Base-by-base conservation (phyloP, 2,797 vertebrate species). In the Hemitrygon akajei region DNA sequence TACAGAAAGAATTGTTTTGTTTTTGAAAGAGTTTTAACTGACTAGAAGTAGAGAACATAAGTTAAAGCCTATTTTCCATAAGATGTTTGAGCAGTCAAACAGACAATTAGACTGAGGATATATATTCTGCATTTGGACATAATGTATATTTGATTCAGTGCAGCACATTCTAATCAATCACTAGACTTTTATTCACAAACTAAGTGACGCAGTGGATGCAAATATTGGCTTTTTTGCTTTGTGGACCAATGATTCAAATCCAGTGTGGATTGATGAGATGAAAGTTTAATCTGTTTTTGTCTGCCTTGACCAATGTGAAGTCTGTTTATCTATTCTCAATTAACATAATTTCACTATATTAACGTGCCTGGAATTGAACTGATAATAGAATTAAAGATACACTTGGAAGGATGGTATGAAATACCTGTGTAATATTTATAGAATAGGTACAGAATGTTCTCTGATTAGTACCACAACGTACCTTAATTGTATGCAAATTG, bases 151-250 rank as follows among this genome's bases (percentile, higher is more conserved):
- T 84, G 25, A 58, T 84, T 84, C 37, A 40, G 79, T 16, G 34
- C 34, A 40, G 34, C 79, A 40, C 79, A 80, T 80, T 80, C 40
- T 80, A 84, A 84, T 84, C 81, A 84, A 30, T 84, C 81, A 84
- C 27, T 30, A 60, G 56, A 14, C 3, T 84, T 84, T 84, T 16
- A 84, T 84, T 84, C 25, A 84, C 40, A 58, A 84, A 84, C 16
- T 66, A 66, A 40, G 7, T 92, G 20, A 22, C 27, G 37, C 4
- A 75, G 40, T 30, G 22, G 91, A 30, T 75, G 14, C 37, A 56
- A 47, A 75, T 40, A 27, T 73, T 92, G 66, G 11, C 37, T 69
- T 40, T 75, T 71, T 73, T 37, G 25, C 69, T 3, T 92, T 40
- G 56, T 30, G 11, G 22, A 7, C 37, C 22, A 1, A 69, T 27